Evolutionary conservation across 2,113 vertebrate species (phyloP).

Genomic region (Amphiprion percula): DNA sequence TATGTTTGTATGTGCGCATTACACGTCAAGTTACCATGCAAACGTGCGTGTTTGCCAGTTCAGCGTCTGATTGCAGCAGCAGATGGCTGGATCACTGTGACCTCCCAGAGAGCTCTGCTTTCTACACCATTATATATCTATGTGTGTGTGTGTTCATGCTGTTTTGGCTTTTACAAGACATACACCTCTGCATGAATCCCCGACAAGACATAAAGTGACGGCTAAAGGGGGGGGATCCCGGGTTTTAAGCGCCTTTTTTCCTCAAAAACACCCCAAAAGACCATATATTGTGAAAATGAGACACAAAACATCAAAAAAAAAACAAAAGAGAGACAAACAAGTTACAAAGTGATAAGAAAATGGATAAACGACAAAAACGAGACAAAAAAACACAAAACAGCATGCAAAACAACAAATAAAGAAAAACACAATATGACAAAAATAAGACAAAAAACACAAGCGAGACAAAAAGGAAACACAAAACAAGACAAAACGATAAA

Average conservation of each 20-base stretch:
- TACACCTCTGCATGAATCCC: slow-evolving; percentile 40
- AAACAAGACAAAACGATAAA: too few species aligned
- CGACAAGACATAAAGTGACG: slow-evolving; percentile 41
- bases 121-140: slow-evolving; percentile 29
- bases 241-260: slow-evolving; percentile 3
- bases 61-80: slow-evolving; percentile 79
- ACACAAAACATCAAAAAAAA: too few species aligned
- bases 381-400: too few species aligned
- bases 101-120: slow-evolving; percentile 75
- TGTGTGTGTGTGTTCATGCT: slow-evolving; percentile 18
- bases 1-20: background rate
- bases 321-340: too few species aligned
- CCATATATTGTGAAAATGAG: too few species aligned
- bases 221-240: slow-evolving; percentile 29
- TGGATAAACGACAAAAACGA: too few species aligned
- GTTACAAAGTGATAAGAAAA: too few species aligned
- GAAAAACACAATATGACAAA: too few species aligned
- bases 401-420: too few species aligned
- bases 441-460: too few species aligned
- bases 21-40: slow-evolving; percentile 15
- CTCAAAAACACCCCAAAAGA: too few species aligned
- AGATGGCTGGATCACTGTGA: slow-evolving; percentile 82
- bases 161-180: slow-evolving; percentile 53
- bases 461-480: too few species aligned
- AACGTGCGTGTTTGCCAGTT: slow-evolving; percentile 23